Percentiles rank a stretch among this genome's conserved stretches.
phyloP scores from a whole-genome alignment of 2,797 vertebrate genomes.

The Periophthalmus magnuspinnatus region DNA sequence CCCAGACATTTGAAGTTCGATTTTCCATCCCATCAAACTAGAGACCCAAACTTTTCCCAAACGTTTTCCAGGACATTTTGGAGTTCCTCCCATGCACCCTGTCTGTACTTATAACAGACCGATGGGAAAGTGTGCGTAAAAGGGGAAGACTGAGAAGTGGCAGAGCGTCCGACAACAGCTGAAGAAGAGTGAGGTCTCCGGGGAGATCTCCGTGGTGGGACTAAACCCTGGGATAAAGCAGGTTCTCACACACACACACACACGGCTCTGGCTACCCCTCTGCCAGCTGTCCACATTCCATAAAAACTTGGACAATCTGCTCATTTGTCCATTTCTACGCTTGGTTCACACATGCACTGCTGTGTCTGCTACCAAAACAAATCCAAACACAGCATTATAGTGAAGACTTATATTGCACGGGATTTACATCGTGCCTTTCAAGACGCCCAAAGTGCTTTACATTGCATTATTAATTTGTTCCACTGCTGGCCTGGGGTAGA shows the following conservation, averaged over 20 bases:
- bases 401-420: neutral
- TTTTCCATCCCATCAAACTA: neutral
- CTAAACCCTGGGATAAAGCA: conserved; percentile 53
- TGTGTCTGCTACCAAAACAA: neutral
- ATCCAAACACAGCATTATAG: neutral
- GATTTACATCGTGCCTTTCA: too few relatives aligned
- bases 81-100: neutral
- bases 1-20: neutral
- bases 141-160: neutral
- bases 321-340: neutral
- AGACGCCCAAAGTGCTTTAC: too few relatives aligned
- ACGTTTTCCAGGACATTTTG: neutral
- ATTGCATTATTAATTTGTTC: too few relatives aligned
- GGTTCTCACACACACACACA: conserved; percentile 61
- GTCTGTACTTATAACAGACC: conserved; percentile 7
- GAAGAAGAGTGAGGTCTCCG: conserved; percentile 1
- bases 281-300: conserved; percentile 74
- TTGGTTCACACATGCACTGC: neutral
- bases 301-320: conserved; percentile 1
- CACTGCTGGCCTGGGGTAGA: too few relatives aligned
- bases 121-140: conserved; percentile 14
- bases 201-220: conserved; percentile 45
- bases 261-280: conserved; percentile 27
- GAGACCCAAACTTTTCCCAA: neutral
- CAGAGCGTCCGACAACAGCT: neutral